Base-by-base conservation (phyloP, 1,140 invertebrate genomes). In the Dermatophagoides farinae region DNA sequence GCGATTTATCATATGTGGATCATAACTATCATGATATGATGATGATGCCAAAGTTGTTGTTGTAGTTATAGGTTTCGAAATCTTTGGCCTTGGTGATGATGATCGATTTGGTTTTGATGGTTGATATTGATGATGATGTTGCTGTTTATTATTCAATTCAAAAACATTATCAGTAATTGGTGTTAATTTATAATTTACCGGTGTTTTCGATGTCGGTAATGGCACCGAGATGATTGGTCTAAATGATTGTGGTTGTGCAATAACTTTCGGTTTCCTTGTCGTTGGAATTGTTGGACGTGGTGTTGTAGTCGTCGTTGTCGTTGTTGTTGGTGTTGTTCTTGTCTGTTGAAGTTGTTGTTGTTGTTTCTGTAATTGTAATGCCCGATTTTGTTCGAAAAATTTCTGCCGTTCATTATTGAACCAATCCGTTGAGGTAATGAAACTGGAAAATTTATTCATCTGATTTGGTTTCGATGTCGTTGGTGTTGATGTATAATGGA, bases 131-230 rank as follows among this genome's bases (percentile, higher is more conserved):
- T 44, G 2, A 44, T n/a, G 23, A 16, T 14, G 51, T 2, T 20
- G 53, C 12, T 12, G 14, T 5, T n/a, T 55, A 4, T 11, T 55
- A 12, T 14, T 39, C 23, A 55, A 11, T 23, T 55, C 53, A 38
- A 55, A 55, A 12, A 55, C 23, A n/a, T 14, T 25, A n/a, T 55
- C 53, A 20, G 53, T 55, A 4, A 55, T 55, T 39, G 53, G 53
- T 23, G 53, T 55, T 14, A 55, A 25, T 55, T 55, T 55, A 23
- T 55, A 55, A 25, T 55, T 55, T 5, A 55, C 23, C 23, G 53
- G 14, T 23, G 53, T 14, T 25, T 55, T 39, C 23, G 41, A 25
- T 18, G 50, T 31, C n/a, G 53, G 53, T 12, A 38, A 55, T 18
- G 12, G 5, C n/a, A n/a, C n/a, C n/a, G n/a, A n/a, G 53, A 23